Percentiles rank a stretch among this genome's conserved stretches.
Conservation (phyloP, 2,797 vertebrate species). For the Glossophaga mutica region DNA sequence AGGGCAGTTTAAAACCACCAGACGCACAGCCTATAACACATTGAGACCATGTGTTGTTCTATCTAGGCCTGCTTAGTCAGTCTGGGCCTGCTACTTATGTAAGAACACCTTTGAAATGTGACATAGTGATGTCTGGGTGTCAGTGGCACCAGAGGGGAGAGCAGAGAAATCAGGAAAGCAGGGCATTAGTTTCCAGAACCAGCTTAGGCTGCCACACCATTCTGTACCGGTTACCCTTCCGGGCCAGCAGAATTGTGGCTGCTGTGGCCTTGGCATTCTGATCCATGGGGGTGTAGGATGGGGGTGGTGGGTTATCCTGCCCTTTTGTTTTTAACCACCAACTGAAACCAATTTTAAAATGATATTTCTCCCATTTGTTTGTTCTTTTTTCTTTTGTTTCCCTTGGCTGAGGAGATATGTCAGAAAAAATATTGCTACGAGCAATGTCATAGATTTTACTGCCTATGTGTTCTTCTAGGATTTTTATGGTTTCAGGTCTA, state of each 20-base stretch:
- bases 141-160: background rate
- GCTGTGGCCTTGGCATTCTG: background rate
- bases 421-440: too few species aligned
- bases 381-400: too few species aligned
- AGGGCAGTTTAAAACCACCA: background rate
- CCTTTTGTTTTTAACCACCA: background rate
- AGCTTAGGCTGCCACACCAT: background rate
- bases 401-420: too few species aligned
- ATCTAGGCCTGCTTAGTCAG: background rate
- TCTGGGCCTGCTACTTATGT: slow-evolving; percentile 19
- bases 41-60: slow-evolving; percentile 42
- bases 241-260: background rate
- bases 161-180: background rate
- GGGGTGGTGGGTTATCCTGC: background rate
- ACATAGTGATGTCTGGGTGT: background rate
- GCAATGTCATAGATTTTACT: too few species aligned
- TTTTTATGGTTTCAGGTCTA: too few species aligned
- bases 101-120: background rate
- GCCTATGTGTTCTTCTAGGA: too few species aligned
- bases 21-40: background rate
- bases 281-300: background rate
- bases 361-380: background rate
- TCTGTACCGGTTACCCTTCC: background rate
- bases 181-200: background rate
- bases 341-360: background rate